Conservation (phyloP, 2,113 vertebrate species). For the Sorex fumeus region DNA sequence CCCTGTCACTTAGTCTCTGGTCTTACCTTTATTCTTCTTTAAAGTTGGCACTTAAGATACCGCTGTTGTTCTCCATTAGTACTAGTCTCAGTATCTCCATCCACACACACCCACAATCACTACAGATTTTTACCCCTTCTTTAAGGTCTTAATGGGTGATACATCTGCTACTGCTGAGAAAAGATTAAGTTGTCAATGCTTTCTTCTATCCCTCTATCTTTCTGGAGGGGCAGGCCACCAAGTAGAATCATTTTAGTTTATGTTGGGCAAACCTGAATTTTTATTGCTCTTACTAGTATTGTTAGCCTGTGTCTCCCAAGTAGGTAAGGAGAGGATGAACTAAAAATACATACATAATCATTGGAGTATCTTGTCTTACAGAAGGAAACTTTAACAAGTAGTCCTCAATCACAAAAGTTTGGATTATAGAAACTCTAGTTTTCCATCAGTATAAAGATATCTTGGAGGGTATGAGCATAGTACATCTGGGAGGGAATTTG, state of each 20-base stretch:
- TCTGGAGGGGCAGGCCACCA: background rate
- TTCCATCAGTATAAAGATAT: background rate
- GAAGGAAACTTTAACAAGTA: background rate
- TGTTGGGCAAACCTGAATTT: background rate
- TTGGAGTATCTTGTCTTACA: background rate
- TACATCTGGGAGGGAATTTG: no score
- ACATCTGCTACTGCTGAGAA: background rate
- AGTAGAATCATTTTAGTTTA: background rate
- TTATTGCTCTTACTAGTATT: background rate
- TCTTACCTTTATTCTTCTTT: background rate
- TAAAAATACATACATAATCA: background rate
- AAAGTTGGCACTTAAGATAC: background rate
- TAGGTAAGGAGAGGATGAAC: background rate
- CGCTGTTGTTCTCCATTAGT: background rate
- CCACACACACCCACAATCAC: background rate
- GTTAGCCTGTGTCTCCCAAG: background rate
- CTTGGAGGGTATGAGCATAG: no score
- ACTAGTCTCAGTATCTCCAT: background rate
- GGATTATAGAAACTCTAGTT: background rate
- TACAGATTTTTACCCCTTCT: background rate
- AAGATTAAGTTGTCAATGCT: constrained; percentile 4
- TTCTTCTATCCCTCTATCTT: background rate
- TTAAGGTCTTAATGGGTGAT: background rate
- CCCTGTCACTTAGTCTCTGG: background rate
- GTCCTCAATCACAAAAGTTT: no score